Conservation (phyloP, 2,113 vertebrate species). For the Callospermophilus lateralis region DNA sequence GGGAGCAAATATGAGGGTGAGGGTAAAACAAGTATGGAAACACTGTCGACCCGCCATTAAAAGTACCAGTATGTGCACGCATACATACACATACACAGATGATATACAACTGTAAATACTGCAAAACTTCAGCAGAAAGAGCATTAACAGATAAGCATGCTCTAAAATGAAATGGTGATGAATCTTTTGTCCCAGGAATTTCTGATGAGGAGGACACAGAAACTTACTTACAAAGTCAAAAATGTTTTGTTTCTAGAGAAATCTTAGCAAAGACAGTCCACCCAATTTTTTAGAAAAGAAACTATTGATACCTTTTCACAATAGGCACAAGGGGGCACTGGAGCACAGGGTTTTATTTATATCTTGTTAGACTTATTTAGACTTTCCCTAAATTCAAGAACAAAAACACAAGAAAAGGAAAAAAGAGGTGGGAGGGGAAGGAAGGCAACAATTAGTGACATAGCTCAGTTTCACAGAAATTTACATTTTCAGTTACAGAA, state of each 20-base stretch:
- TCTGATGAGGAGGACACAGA: background rate
- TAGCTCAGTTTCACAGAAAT: background rate
- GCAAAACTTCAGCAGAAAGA: background rate
- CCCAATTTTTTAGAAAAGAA: background rate
- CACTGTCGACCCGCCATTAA: background rate
- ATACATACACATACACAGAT: background rate
- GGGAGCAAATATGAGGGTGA: background rate
- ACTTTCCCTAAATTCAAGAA: background rate
- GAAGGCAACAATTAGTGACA: background rate
- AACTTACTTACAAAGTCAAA: background rate
- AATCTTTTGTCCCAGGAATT: background rate
- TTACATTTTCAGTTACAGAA: background rate
- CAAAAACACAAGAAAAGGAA: background rate
- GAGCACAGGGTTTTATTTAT: background rate
- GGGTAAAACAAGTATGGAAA: background rate
- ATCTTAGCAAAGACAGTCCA: background rate
- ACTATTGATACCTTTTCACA: background rate
- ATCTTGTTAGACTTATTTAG: no score
- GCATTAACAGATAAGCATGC: background rate
- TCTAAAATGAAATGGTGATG: conserved; percentile 15
- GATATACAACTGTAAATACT: background rate
- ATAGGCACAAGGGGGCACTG: conserved; percentile 63
- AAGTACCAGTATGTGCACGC: background rate
- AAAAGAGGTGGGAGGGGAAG: background rate
- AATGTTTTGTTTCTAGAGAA: background rate